These are phyloP conservation scores for Deroplatys truncata DNA, from an alignment of 2,888 invertebrate genomes.

Conservation along the genomic window DNA sequence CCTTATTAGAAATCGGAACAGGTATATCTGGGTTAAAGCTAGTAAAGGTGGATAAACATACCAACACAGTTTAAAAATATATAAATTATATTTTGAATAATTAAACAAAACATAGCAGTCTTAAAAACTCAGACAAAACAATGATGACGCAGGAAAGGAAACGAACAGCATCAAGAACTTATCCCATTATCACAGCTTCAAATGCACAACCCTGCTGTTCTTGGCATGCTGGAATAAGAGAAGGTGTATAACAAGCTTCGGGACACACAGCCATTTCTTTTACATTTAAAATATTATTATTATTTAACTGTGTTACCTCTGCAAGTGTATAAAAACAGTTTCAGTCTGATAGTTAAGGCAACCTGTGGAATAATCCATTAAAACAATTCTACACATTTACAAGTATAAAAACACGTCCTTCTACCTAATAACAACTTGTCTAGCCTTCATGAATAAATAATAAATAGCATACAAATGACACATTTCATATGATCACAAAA, in stretches of 20 bases:
- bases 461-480: background rate
- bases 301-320: constrained; percentile 1
- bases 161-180: background rate
- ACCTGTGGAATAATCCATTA: constrained; percentile 27
- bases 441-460: constrained; percentile 20
- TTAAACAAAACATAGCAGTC: constrained; percentile 15
- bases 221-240: background rate
- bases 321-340: constrained; percentile 15
- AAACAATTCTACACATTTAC: background rate
- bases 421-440: constrained; percentile 8
- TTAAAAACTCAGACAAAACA: constrained; percentile 10
- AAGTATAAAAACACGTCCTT: background rate
- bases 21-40: no score
- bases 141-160: background rate
- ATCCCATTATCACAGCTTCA: constrained; percentile 2
- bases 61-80: background rate
- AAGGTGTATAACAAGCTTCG: background rate
- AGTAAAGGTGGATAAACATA: no score
- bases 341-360: constrained; percentile 33
- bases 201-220: background rate
- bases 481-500: background rate
- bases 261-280: constrained; percentile 10
- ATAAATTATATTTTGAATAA: constrained; percentile 17
- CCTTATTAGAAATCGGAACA: no score
- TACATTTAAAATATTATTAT: constrained; percentile 2